Percentiles rank a stretch among this genome's conserved stretches.
phyloP scores from a whole-genome alignment of 2,888 invertebrate genomes.

The Lamellibrachia columna region DNA sequence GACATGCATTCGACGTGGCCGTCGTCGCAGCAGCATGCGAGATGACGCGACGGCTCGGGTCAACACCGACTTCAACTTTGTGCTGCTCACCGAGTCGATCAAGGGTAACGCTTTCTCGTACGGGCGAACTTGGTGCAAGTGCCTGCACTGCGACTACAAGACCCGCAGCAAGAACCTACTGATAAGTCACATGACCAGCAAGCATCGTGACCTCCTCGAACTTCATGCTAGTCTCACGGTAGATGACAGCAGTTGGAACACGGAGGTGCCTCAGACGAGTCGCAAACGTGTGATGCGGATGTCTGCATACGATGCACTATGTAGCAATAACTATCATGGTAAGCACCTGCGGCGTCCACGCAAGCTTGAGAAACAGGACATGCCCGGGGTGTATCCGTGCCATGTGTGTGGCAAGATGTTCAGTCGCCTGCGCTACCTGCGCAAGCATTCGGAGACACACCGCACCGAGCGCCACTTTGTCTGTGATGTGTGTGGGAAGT shows the following conservation, averaged over 20 bases:
- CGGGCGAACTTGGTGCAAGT: constrained; percentile 50
- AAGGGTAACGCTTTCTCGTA: constrained; percentile 46
- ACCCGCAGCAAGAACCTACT: constrained; percentile 49
- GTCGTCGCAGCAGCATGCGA: neutral
- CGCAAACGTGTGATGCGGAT: constrained; percentile 21
- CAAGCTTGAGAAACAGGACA: constrained; percentile 52
- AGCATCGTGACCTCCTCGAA: constrained; percentile 47
- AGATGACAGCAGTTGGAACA: constrained; percentile 24
- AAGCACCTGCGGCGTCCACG: constrained; percentile 30
- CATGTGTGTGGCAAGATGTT: constrained; percentile 55
- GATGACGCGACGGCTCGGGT: neutral
- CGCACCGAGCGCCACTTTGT: constrained; percentile 48
- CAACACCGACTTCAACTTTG: constrained; percentile 48
- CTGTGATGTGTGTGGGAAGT: constrained; percentile 58
- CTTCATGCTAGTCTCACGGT: constrained; percentile 26
- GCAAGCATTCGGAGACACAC: constrained; percentile 52
- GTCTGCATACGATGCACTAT: constrained; percentile 25
- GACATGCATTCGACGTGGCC: neutral
- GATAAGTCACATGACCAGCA: constrained; percentile 51
- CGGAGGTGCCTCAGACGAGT: constrained; percentile 31
- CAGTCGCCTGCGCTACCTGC: constrained; percentile 51
- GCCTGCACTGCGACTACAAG: constrained; percentile 52
- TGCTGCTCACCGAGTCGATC: constrained; percentile 43
- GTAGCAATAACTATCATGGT: constrained; percentile 9
- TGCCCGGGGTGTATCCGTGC: constrained; percentile 49